Percentiles rank a stretch among this genome's conserved stretches.
phyloP scores from a whole-genome alignment of 2,797 vertebrate genomes.

The Notoglanidium macrostoma region DNA sequence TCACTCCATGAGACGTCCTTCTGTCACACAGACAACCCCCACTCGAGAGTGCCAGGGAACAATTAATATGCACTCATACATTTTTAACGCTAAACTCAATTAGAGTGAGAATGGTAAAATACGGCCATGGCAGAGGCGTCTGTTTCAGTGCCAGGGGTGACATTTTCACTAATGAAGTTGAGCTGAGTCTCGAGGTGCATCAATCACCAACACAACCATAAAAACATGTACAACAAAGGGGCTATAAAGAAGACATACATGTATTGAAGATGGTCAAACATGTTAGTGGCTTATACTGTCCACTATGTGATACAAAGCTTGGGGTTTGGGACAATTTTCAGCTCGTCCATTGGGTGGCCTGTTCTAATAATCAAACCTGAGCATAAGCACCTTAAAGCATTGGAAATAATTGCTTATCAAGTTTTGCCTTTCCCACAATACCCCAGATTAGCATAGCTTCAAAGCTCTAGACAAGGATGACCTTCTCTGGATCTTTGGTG shows the following conservation, averaged over 20 bases:
- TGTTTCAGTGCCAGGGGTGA: constrained; percentile 61
- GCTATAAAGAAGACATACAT: neutral
- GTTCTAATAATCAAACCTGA: constrained; percentile 21
- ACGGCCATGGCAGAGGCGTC: constrained; percentile 55
- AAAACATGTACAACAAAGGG: constrained; percentile 38
- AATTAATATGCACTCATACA: constrained; percentile 68
- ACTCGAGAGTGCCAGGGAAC: constrained; percentile 52
- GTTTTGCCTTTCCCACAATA: constrained; percentile 39
- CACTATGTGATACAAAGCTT: neutral
- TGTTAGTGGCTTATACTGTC: neutral
- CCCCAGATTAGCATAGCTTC: constrained; percentile 52
- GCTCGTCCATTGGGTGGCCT: neutral
- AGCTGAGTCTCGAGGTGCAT: constrained; percentile 57
- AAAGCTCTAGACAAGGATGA: constrained; percentile 55
- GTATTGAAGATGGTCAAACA: constrained; percentile 32
- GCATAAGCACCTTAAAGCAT: constrained; percentile 14
- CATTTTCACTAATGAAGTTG: constrained; percentile 68
- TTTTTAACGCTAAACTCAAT: constrained; percentile 67
- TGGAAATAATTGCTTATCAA: constrained; percentile 49
- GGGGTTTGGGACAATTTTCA: neutral
- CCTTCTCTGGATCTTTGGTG: constrained; percentile 51
- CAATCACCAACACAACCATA: constrained; percentile 55
- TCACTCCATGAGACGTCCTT: constrained; percentile 41
- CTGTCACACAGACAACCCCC: constrained; percentile 48
- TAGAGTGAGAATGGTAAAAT: constrained; percentile 63